Evolutionary conservation across 2,113 vertebrate genomes (phyloP), one percentile per base, ranked within the genome.

Genomic region (Tachycineta bicolor): DNA sequence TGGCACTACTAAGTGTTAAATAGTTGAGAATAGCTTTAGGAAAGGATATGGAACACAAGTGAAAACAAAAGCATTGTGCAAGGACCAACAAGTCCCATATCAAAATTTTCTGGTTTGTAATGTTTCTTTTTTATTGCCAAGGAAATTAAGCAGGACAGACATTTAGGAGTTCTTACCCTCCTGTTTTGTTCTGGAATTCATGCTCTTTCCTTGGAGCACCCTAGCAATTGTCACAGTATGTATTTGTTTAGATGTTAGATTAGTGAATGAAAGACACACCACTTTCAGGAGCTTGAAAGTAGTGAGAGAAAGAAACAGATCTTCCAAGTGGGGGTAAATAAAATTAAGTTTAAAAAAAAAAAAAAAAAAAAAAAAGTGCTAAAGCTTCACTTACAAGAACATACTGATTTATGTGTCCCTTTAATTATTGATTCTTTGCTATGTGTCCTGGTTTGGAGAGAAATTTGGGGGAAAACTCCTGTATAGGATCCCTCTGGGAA

Each of bases 151-250:
- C n/a, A 84, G 43, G 41, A 76, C 20, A 79, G 31, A 34, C 22
- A 41, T 6, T 56, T 52, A 65, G 10, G 26, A 79, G 43, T 63
- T 93, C 28, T 65, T 77, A 50, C 28, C 24, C 62, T 69, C 28
- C 50, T 53, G 34, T 58, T 95, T 53, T 56, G 5, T 88, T 92
- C 49, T 49, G 33, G 23, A 91, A 83, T 87, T 79, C 46, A 65
- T 43, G 22, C 9, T 74, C 25, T 60, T 76, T 77, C n/a, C 43
- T 93, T 81, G 43, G 11, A 89, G 5, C 26, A 89, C 68, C 25
- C 24, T 70, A 47, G 33, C 37, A 84, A 67, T 89, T 70, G 83
- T 39, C 47, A 78, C 12, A 31, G 24, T 37, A 60, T 56, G 22
- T 90, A 28, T 80, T 93, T 70, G 3, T 83, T 89, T n/a, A 13